Base-by-base conservation (phyloP, 64 coral and sea anemone species). In the Porites australiensis region DNA sequence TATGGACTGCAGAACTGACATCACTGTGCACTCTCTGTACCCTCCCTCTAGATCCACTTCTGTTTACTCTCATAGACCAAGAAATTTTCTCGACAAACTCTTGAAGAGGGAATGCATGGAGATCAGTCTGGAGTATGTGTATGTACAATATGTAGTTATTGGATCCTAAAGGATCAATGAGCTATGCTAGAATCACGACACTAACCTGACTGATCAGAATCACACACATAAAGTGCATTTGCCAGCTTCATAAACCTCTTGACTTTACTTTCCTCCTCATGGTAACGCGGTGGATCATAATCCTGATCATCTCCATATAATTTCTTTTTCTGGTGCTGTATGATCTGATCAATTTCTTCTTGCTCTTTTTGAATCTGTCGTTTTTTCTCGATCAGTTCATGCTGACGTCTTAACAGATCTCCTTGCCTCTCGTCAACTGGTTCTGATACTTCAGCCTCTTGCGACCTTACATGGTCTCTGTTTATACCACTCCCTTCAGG, bases 161-260 rank as follows among this genome's bases (percentile, higher is more conserved):
- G 27, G 27, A 37, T 37, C 27, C 27, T 37, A 37, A 37, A 19
- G 22, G 22, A 5, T 70, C 1, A 70, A 19, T 70, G 54, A 6
- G 19, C 66, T n/a, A 22, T 70, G 19, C 3, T 43, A 13, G 5
- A 16, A 49, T 87, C 14, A 12, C 18, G 14, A 19, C 14, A 77
- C 64, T 44, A 50, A 96, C 90, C 94, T 77, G 94, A 89, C 57
- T 83, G 69, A 63, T 84, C 68, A 13, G 85, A 51, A 10, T 96
- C 90, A 71, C 79, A 93, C 6, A 96, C 49, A 84, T 78, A 96
- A 76, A 96, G 75, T 64, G 94, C 94, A 63, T 92, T 92, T 22
- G 94, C 90, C 21, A 96, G 78, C 8, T 91, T 77, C 19, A 92
- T 86, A 22, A 96, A 96, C 37, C 94, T 63, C 59, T 96, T 82